Evolutionary conservation across 1,140 invertebrate species (phyloP).

Genomic region (Diabrotica undecimpunctata): DNA sequence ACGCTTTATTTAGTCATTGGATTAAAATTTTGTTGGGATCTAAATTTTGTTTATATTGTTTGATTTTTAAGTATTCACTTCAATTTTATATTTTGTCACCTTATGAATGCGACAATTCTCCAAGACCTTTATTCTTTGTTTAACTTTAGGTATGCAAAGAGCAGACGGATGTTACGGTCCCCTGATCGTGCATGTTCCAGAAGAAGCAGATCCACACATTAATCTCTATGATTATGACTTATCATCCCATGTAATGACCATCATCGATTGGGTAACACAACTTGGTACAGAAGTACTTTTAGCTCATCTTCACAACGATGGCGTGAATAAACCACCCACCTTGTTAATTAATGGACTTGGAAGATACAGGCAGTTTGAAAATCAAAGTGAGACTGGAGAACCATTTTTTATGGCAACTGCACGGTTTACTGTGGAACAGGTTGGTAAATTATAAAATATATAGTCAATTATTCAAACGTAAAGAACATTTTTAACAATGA

Average conservation of each 20-base stretch:
- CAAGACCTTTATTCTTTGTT: neutral
- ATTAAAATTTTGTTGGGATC: too few species aligned
- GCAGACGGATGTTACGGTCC: constrained; percentile 78
- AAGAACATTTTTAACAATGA: neutral
- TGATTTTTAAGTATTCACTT: neutral
- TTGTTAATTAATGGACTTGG: constrained; percentile 77
- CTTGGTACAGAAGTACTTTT: constrained; percentile 67
- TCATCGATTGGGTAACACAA: constrained; percentile 77
- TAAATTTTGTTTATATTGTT: too few species aligned
- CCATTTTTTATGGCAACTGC: constrained; percentile 29
- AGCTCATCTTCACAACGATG: constrained; percentile 72
- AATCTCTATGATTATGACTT: constrained; percentile 67
- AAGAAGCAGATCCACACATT: constrained; percentile 55
- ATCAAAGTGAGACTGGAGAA: constrained; percentile 29
- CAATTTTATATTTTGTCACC: neutral
- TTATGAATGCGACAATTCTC: neutral
- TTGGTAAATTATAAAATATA: constrained; percentile 25
- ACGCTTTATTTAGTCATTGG: too few species aligned
- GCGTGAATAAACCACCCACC: constrained; percentile 73
- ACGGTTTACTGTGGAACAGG: constrained; percentile 41
- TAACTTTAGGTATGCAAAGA: constrained; percentile 64
- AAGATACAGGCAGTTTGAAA: constrained; percentile 51
- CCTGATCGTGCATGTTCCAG: constrained; percentile 64
- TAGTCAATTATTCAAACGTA: neutral
- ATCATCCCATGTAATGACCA: constrained; percentile 65